phyloP scores from a whole-genome alignment of 2,113 vertebrate genomes.

The Larimichthys polyactis region DNA sequence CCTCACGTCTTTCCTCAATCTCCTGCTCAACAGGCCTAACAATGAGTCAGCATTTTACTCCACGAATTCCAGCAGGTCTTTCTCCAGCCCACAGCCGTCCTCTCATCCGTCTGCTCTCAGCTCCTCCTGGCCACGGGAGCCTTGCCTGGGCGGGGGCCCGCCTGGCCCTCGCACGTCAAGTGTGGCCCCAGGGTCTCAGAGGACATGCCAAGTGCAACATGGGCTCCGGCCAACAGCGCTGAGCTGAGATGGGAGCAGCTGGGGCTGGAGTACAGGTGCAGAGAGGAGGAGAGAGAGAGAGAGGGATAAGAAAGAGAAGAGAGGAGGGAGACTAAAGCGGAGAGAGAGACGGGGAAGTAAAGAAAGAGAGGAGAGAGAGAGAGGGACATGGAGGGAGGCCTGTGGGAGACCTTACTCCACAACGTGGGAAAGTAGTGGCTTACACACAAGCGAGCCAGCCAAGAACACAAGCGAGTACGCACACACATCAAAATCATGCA shows the following conservation, averaged over 20 bases:
- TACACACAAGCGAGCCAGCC: slow-evolving; percentile 73
- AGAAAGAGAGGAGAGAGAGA: slow-evolving; percentile 26
- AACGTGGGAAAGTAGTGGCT: slow-evolving; percentile 86
- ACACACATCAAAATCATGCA: slow-evolving; percentile 56
- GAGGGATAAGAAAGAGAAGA: slow-evolving; percentile 35
- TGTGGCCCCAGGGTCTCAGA: slow-evolving; percentile 81
- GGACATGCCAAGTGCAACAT: slow-evolving; percentile 87
- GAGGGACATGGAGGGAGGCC: slow-evolving; percentile 64
- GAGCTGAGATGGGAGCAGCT: slow-evolving; percentile 79
- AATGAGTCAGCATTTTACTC: slow-evolving; percentile 75
- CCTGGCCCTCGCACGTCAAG: slow-evolving; percentile 83
- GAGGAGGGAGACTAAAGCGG: slow-evolving; percentile 25
- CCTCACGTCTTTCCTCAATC: slow-evolving; percentile 31
- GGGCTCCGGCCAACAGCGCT: slow-evolving; percentile 75
- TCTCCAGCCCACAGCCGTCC: slow-evolving; percentile 61
- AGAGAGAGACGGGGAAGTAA: slow-evolving; percentile 20
- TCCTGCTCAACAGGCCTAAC: slow-evolving; percentile 34
- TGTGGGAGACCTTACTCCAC: slow-evolving; percentile 75
- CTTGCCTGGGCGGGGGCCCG: slow-evolving; percentile 73
- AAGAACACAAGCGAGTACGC: slow-evolving; percentile 64
- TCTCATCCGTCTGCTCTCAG: slow-evolving; percentile 67
- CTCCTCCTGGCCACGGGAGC: slow-evolving; percentile 74
- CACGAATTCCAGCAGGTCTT: slow-evolving; percentile 66
- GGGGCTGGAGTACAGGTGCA: slow-evolving; percentile 85
- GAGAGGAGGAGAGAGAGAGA: slow-evolving; percentile 52